Evolutionary conservation across 2,888 invertebrate species (phyloP), one percentile per base, ranked within the genome.

Genomic region (Meandrusa payeni): DNA sequence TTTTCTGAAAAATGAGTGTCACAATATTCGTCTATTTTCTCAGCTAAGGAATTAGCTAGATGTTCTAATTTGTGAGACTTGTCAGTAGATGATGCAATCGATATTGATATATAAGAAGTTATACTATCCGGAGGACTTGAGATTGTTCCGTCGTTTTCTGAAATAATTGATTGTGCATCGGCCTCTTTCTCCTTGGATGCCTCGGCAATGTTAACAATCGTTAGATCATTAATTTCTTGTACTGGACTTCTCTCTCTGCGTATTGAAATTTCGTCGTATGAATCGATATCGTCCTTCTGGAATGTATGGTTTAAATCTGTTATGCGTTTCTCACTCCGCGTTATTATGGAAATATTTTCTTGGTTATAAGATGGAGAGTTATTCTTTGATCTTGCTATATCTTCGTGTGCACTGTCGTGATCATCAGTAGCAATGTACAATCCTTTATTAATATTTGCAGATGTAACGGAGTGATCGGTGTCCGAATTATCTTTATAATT

Each of bases 21-120:
- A 55, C 88, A 88, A 59, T 88, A 88, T 61, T 88, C 88, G 50
- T 88, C 88, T 50, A 88, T 88, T 67, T 88, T 88, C 59, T 88
- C 87, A 40, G 88, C 88, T 38, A 88, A 61, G 2, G 88, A 88
- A 57, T 86, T 86, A 13, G 88, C 87, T 47, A 88, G 72, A 50
- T 86, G 80, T 66, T 88, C 88, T 57, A 88, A 64, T 59, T 88
- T 87, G 49, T 88, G 78, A 2, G 87, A 82, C 54, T 81, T 86
- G 27, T 88, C 88, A 5, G 71, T 69, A 17, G 88, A 87, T n/a
- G 87, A 86, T 38, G 83, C 83, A 12, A 87, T 85, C 12, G 87
- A 86, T 52, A 88, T 85, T 2, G 88, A 88, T 57, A 88, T 81
- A 46, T 88, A 88, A n/a, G 88, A 88, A 17, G 86, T 87, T 43